Evolutionary conservation across 1,140 invertebrate species (phyloP).

Genomic region (Trichomalopsis sarcophagae): DNA sequence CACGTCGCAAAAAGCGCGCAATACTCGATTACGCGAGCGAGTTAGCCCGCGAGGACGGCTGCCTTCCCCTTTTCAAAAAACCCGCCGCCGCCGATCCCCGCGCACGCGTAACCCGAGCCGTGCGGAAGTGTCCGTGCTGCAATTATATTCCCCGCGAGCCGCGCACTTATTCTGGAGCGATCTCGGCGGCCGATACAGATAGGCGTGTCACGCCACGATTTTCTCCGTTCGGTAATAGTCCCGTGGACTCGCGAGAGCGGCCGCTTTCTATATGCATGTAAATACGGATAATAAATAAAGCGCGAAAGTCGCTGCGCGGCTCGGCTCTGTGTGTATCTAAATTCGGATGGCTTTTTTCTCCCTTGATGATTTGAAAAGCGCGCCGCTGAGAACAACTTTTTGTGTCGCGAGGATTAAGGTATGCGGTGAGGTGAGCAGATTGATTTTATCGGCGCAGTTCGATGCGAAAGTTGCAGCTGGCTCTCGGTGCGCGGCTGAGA

Average conservation of each 20-base stretch:
- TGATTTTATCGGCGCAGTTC: no score
- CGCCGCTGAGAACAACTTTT: no score
- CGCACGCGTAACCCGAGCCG: not conserved
- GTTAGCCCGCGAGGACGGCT: not conserved
- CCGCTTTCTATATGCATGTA: conserved; percentile 36
- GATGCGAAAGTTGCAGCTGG: no score
- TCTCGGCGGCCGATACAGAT: not conserved
- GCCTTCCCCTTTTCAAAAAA: not conserved
- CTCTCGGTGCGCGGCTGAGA: no score
- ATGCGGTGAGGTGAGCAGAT: no score
- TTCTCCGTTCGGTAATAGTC: conserved; percentile 20
- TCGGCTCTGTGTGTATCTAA: not conserved
- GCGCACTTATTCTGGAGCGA: conserved; percentile 26
- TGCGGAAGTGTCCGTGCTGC: conserved; percentile 20
- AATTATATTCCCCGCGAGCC: not conserved
- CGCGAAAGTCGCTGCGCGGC: not conserved
- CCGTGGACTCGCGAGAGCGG: not conserved
- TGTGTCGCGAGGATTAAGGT: no score
- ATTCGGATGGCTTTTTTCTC: not conserved
- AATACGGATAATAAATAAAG: conserved; percentile 14
- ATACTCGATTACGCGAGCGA: conserved; percentile 18
- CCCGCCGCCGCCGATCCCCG: not conserved
- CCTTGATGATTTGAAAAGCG: no score
- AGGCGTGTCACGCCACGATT: not conserved
- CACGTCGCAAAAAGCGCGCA: not conserved